Evolutionary conservation across 92 coral and sea anemone species (phyloP).

Genomic region (Plumapathes pennacea): DNA sequence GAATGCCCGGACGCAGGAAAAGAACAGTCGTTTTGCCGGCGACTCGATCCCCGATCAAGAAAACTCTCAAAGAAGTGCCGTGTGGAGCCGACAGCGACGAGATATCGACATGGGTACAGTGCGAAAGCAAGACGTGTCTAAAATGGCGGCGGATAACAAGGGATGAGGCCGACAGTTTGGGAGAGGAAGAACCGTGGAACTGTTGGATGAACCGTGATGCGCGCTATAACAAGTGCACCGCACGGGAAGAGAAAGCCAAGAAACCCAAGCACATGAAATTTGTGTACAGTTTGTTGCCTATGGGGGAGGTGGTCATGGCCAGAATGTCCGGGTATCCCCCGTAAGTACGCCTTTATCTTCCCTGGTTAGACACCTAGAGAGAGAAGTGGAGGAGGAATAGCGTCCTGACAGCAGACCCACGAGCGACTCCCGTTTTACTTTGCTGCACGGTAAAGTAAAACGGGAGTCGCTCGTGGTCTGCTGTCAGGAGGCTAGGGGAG

Average conservation of each 20-base stretch:
- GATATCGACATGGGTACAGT: conserved; percentile 78
- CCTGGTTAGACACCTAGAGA: too few species aligned
- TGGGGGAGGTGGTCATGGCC: conserved; percentile 91
- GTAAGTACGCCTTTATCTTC: too few species aligned
- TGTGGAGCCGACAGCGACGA: conserved; percentile 4
- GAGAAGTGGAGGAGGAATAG: too few species aligned
- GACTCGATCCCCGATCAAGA: not conserved
- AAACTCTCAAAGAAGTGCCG: too few species aligned
- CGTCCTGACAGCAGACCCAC: too few species aligned
- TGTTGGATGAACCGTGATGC: conserved; percentile 82
- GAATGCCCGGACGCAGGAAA: conserved; percentile 63
- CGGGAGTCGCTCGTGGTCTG: too few species aligned
- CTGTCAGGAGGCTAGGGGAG: too few species aligned
- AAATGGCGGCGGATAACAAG: conserved; percentile 88
- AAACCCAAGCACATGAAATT: conserved; percentile 81
- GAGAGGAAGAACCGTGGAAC: conserved; percentile 77
- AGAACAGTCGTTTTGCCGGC: conserved; percentile 7
- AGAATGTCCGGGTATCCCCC: conserved; percentile 85
- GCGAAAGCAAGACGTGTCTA: conserved; percentile 72
- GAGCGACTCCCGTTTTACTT: too few species aligned
- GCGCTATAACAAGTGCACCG: conserved; percentile 62
- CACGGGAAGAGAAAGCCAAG: conserved; percentile 75
- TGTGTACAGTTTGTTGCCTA: conserved; percentile 74
- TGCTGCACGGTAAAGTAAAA: too few species aligned
- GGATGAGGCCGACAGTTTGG: conserved; percentile 62